These are phyloP conservation scores for Chaetodon trifasciatus DNA, from an alignment of 2,797 vertebrate genomes.

Conservation along the genomic window DNA sequence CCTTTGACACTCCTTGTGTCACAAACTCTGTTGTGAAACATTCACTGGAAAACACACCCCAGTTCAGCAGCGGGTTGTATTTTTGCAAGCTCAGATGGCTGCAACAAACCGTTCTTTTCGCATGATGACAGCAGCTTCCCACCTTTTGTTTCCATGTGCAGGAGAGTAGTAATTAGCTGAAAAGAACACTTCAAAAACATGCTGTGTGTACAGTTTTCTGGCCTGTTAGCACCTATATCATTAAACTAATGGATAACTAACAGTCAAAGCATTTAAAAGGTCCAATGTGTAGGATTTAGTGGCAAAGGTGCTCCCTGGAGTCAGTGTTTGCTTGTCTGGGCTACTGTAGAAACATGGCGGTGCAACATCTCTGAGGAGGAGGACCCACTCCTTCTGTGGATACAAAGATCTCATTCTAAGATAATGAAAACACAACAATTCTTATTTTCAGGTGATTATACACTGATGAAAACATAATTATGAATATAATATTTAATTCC, in stretches of 20 bases:
- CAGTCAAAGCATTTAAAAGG: background rate
- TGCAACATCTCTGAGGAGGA: no score
- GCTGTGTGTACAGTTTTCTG: conserved; percentile 19
- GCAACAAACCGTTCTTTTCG: conserved; percentile 40
- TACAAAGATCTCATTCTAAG: no score
- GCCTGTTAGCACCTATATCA: background rate
- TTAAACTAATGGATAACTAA: conserved; percentile 23
- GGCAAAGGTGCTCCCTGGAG: no score
- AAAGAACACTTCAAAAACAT: conserved; percentile 47
- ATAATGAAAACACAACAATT: no score
- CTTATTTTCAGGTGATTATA: no score
- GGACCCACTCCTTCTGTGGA: no score
- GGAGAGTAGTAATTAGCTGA: conserved; percentile 48
- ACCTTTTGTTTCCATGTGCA: conserved; percentile 47
- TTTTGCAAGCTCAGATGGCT: conserved; percentile 49
- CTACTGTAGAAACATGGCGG: no score
- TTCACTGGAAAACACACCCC: conserved; percentile 72
- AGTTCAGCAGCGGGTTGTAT: conserved; percentile 64
- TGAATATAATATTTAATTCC: no score
- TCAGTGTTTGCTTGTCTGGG: no score
- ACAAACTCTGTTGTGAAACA: conserved; percentile 67
- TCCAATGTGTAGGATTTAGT: no score
- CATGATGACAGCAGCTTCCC: conserved; percentile 24
- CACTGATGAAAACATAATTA: no score
- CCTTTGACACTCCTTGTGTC: conserved; percentile 73